Evolutionary conservation across 2,113 vertebrate genomes (phyloP).

Genomic region (Coptodon rendalli): DNA sequence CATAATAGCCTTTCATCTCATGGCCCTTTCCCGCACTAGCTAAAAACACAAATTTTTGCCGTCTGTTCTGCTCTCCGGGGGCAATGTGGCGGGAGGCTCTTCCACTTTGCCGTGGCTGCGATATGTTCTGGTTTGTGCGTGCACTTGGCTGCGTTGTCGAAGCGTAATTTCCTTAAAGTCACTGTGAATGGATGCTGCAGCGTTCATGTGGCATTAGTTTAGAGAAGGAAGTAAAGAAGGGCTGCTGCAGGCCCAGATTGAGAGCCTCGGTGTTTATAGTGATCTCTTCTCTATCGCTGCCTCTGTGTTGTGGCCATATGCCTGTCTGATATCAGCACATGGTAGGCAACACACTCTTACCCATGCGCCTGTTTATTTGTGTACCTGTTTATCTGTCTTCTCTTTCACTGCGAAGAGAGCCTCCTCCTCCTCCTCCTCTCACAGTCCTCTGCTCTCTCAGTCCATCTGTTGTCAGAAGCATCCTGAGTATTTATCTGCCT

Average conservation of each 20-base stretch:
- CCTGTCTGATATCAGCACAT: slow-evolving; percentile 23
- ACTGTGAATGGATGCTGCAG: background rate
- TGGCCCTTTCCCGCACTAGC: background rate
- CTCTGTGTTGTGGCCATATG: slow-evolving; percentile 10
- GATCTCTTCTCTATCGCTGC: slow-evolving; percentile 4
- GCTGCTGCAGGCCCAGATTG: background rate
- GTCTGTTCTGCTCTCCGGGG: background rate
- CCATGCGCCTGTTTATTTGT: slow-evolving; percentile 3
- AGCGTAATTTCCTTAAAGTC: slow-evolving; percentile 11
- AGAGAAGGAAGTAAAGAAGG: background rate
- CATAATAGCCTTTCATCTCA: background rate
- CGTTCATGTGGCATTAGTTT: background rate
- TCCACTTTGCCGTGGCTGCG: background rate
- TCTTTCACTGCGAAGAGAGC: background rate
- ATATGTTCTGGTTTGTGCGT: background rate
- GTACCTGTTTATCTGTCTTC: slow-evolving; percentile 27
- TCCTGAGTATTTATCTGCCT: background rate
- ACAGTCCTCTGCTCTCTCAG: background rate
- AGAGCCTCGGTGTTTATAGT: background rate
- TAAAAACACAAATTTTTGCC: background rate
- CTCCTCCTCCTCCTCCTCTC: background rate
- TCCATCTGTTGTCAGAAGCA: slow-evolving; percentile 34
- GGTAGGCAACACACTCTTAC: slow-evolving; percentile 4
- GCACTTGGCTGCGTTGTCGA: background rate
- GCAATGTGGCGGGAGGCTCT: background rate